Evolutionary conservation across 2,797 vertebrate genomes (phyloP), one percentile per base, ranked within the genome.

Genomic region (Hipposideros larvatus): DNA sequence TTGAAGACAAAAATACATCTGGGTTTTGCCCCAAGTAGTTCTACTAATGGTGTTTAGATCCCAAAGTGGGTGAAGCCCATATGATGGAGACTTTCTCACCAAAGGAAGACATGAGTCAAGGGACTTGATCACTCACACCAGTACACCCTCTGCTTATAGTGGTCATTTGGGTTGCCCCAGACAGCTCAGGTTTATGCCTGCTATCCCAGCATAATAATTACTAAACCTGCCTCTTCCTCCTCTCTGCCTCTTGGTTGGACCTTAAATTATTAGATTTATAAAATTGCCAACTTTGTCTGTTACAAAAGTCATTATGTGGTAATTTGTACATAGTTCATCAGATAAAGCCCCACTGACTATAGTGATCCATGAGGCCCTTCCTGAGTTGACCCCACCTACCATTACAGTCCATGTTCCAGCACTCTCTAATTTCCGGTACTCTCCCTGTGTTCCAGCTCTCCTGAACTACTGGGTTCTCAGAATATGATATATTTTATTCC

Each of bases 71-170:
- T 31, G 28, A 59, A 84, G 19, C 26, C 61, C n/a, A 59, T 43
- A 77, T 77, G 24, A 87, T 73, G 65, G 87, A 95, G 90, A 75
- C 26, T 77, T 90, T 46, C 43, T 93, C 28, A 89, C 37, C 18
- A 63, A 63, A 13, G 61, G 8, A 94, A 96, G 21, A 28, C 4
- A 22, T 5, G 70, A 55, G n/a, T 15, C 34, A 43, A 80, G 10
- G 78, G 10, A n/a, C 37, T 11, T 34, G 1, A 18, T 43, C 75
- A 48, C 4, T 7, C 0, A 3, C 48, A 65, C 14, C 18, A 34
- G 53, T 31, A 24, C 28, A 26, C 9, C 0, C 11, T 86, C 0
- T 4, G 41, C 66, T 11, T 5, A 19, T 31, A 37, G 61, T 1
- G 28, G 8, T 24, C 61, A 83, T 51, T 16, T 24, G 78, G 28